A percentile compares a stretch with the other conserved stretches of the same genome.
Evolutionary conservation across 2,797 vertebrate species (phyloP).

Genomic region (Neosilurus mollespiculum): DNA sequence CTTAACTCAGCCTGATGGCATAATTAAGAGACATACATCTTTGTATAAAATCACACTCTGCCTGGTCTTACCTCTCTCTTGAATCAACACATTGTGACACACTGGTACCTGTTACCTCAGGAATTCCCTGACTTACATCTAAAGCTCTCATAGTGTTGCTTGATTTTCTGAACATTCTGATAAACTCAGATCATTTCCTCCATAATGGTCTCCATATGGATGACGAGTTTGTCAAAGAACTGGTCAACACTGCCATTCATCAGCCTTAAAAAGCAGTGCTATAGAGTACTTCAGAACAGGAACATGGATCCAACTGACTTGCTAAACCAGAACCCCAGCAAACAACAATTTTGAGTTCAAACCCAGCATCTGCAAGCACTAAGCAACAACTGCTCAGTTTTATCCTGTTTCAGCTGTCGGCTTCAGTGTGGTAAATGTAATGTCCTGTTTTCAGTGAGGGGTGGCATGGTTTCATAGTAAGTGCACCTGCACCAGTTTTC

Average conservation of each 20-base stretch:
- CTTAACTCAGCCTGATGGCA: neutral
- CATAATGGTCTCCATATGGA: neutral
- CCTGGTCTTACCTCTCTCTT: neutral
- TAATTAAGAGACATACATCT: neutral
- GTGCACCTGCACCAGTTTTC: no score
- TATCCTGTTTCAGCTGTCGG: neutral
- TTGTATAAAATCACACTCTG: neutral
- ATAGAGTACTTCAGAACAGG: neutral
- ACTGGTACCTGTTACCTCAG: neutral
- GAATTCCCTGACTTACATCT: neutral
- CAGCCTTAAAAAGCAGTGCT: neutral
- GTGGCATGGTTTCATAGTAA: no score
- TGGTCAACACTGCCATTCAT: neutral
- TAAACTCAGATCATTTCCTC: neutral
- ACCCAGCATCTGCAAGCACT: neutral
- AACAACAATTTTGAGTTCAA: neutral
- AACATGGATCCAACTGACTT: neutral
- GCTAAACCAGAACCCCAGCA: neutral
- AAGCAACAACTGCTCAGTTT: neutral
- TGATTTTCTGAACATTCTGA: neutral
- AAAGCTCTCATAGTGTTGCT: no score
- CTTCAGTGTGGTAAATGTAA: neutral
- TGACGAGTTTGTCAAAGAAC: neutral
- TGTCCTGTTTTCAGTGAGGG: neutral
- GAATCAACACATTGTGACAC: neutral